Evolutionary conservation across 2,888 invertebrate genomes (phyloP).

Genomic region (Perdita meconis): DNA sequence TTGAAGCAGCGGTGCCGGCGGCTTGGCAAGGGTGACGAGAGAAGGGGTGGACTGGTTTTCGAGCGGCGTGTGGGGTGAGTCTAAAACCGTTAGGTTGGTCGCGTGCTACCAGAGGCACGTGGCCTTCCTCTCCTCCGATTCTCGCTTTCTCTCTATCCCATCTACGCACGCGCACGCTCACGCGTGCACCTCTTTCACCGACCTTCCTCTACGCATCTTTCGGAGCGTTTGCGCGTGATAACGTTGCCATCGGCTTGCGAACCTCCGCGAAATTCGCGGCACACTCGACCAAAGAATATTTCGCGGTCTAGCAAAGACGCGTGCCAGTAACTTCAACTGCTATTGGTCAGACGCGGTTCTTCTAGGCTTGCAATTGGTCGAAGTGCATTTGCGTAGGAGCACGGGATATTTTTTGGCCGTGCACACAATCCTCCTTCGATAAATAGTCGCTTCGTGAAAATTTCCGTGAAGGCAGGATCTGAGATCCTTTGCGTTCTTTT

Average conservation of each 20-base stretch:
- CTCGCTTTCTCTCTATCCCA: constrained; percentile 44
- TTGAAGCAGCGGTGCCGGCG: constrained; percentile 70
- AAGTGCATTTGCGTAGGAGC: too few relatives aligned
- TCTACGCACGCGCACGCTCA: constrained; percentile 65
- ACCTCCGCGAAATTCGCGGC: too few relatives aligned
- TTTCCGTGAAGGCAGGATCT: too few relatives aligned
- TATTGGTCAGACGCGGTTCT: too few relatives aligned
- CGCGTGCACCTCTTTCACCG: constrained; percentile 37
- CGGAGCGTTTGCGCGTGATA: background rate
- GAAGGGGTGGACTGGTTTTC: constrained; percentile 82
- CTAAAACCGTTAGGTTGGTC: constrained; percentile 84
- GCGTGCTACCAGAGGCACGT: constrained; percentile 82
- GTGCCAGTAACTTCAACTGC: too few relatives aligned
- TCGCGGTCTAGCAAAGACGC: too few relatives aligned
- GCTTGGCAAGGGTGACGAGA: constrained; percentile 78
- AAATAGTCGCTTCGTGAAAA: too few relatives aligned
- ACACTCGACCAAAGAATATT: too few relatives aligned
- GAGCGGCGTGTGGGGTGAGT: constrained; percentile 78
- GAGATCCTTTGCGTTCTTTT: too few relatives aligned
- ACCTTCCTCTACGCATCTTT: constrained; percentile 11
- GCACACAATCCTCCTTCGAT: too few relatives aligned
- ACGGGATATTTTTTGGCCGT: too few relatives aligned
- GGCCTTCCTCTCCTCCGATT: constrained; percentile 73
- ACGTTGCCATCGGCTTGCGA: background rate
- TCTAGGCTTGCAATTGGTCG: too few relatives aligned